Conservation (phyloP, 2,113 vertebrate species). For the Albula glossodonta region DNA sequence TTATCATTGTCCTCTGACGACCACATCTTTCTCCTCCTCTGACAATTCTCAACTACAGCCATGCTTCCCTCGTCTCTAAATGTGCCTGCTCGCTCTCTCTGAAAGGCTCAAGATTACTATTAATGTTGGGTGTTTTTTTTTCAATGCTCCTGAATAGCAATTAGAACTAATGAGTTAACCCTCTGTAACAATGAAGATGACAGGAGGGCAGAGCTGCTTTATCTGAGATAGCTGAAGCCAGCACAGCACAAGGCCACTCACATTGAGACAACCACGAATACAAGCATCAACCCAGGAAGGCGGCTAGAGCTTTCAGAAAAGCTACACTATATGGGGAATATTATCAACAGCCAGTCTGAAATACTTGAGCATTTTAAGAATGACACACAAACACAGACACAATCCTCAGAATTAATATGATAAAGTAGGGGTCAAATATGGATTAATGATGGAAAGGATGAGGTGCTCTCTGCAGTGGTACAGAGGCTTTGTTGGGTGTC, state of each 20-base stretch:
- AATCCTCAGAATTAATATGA: not conserved
- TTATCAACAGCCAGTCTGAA: constrained; percentile 16
- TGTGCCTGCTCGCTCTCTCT: not conserved
- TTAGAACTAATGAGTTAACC: constrained; percentile 13
- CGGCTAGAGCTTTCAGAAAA: not conserved
- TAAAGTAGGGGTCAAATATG: not conserved
- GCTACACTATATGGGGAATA: not conserved
- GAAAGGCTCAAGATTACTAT: not conserved
- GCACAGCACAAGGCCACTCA: not conserved
- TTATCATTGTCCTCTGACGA: not conserved
- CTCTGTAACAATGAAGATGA: not conserved
- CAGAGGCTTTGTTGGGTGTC: not conserved
- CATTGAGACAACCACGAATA: not conserved
- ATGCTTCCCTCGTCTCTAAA: not conserved
- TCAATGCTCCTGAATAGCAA: not conserved
- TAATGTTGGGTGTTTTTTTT: not conserved
- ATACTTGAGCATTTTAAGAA: not conserved
- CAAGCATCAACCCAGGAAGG: not conserved
- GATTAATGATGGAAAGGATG: too few relatives aligned
- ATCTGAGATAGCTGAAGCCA: not conserved
- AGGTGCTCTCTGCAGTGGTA: not conserved
- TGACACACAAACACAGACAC: constrained; percentile 6
- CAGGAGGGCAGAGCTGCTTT: not conserved
- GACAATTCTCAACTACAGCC: not conserved
- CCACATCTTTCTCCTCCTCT: not conserved